Conservation (phyloP, 2,797 vertebrate genomes). For the Botia kubotai region DNA sequence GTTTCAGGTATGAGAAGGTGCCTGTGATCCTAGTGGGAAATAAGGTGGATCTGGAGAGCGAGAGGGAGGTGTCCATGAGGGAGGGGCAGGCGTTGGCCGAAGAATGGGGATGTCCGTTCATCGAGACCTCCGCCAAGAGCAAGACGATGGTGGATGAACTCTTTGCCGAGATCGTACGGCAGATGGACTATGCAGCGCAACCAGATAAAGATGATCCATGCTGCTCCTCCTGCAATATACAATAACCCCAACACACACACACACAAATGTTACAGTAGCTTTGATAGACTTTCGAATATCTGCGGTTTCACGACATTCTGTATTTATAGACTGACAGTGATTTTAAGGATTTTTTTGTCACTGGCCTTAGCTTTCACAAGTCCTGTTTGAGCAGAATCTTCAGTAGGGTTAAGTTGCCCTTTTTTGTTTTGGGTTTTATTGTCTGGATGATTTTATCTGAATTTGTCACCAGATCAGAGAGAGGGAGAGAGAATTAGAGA, state of each 20-base stretch:
- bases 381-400: slow-evolving; percentile 51
- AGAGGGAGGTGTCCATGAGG: slow-evolving; percentile 91
- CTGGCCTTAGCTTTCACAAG: slow-evolving; percentile 71
- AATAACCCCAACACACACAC: slow-evolving; percentile 81
- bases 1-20: slow-evolving; percentile 94
- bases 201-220: slow-evolving; percentile 98
- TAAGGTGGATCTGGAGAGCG: slow-evolving; percentile 98
- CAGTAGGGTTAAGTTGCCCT: slow-evolving; percentile 54
- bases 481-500: slow-evolving; percentile 22
- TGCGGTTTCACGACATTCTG: slow-evolving; percentile 68
- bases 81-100: slow-evolving; percentile 96
- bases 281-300: slow-evolving; percentile 70
- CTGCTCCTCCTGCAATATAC: slow-evolving; percentile 99
- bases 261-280: slow-evolving; percentile 56
- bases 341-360: slow-evolving; percentile 65
- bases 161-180: slow-evolving; percentile 97
- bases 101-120: slow-evolving; percentile 99
- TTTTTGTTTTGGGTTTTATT: slow-evolving; percentile 46
- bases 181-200: slow-evolving; percentile 99
- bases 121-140: slow-evolving; percentile 99
- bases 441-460: slow-evolving; percentile 27
- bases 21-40: slow-evolving; percentile 98
- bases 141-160: slow-evolving; percentile 99
- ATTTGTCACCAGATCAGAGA: slow-evolving; percentile 25
- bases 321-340: slow-evolving; percentile 62